Base-by-base conservation (phyloP, 2,113 vertebrate genomes). In the Furnarius figulus region DNA sequence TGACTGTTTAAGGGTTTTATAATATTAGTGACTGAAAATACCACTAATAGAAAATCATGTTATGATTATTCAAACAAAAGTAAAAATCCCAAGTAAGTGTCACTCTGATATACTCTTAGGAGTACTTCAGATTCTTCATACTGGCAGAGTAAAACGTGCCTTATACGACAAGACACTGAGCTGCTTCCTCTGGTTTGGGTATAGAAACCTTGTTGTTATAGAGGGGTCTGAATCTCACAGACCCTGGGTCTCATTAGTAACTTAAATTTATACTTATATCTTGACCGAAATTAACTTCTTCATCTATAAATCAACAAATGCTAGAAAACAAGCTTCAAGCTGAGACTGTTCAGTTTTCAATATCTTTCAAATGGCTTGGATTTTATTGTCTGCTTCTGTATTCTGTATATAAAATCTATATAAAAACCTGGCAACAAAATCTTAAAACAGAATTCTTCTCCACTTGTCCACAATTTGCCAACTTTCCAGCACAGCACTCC, bases 1-100 rank as follows among this genome's bases (percentile, higher is more conserved):
- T 46, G 12, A 0, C 0, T 40, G 2, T 68, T 79, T 66, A 8
- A 33, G 10, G 4, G 1, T 5, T 90, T 80, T 93, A 37, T 42
- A 88, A 30, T 35, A 66, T 23, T 21, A 50, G 76, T 35, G 9
- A 23, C 3, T 86, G 35, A 76, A 85, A 90, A 78, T 71, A 9
- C 10, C 4, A 39, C 3, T 50, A 52, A 35, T 65, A 37, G 4
- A 74, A 88, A 88, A 46, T 8, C 10, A 25, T 0, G 0, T 3
- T 42, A 66, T 24, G 10, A 14, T 50, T 62, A 39, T 30, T 28
- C 5, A n/a, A 76, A 73, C 3, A 62, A 50, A 46, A 80, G 30
- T 3, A 23, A 74, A 91, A 76, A 39, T 25, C 31, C 23, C 3
- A 46, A 58, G 6, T 16, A 82, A 67, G 25, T 9, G 3, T 75